Evolutionary conservation across 2,797 vertebrate genomes (phyloP).

Genomic region (Bradypus variegatus): DNA sequence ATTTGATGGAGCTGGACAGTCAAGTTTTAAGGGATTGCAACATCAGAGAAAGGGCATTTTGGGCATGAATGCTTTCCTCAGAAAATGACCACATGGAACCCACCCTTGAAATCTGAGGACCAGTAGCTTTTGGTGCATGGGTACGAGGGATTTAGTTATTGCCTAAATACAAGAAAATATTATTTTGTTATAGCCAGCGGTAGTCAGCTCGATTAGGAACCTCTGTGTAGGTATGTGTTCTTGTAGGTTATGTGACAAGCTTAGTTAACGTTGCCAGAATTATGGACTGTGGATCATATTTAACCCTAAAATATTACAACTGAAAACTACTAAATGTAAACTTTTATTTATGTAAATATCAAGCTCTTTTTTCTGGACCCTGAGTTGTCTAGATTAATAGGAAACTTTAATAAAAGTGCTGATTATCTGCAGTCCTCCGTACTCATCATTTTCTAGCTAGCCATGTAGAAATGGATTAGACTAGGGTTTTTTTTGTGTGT

Average conservation of each 20-base stretch:
- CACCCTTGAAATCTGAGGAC: background rate
- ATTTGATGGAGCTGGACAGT: background rate
- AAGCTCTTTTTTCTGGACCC: background rate
- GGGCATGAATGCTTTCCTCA: constrained; percentile 22
- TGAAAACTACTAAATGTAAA: constrained; percentile 5
- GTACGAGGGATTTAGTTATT: background rate
- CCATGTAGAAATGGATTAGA: background rate
- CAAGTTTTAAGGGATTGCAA: constrained; percentile 27
- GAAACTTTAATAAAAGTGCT: background rate
- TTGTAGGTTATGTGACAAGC: background rate
- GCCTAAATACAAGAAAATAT: background rate
- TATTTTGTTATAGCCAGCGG: background rate
- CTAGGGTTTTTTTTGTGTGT: background rate
- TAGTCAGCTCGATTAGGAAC: background rate
- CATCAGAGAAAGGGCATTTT: constrained; percentile 29
- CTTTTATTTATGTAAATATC: background rate
- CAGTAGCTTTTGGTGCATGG: background rate
- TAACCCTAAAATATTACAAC: background rate
- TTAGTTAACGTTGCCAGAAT: background rate
- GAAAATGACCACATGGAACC: background rate
- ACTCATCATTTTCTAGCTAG: background rate
- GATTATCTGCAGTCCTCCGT: background rate
- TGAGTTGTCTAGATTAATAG: background rate
- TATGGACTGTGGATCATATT: background rate
- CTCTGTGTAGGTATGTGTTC: background rate